Base-by-base conservation (phyloP, 2,888 invertebrate species). In the Drosophila paracracens region DNA sequence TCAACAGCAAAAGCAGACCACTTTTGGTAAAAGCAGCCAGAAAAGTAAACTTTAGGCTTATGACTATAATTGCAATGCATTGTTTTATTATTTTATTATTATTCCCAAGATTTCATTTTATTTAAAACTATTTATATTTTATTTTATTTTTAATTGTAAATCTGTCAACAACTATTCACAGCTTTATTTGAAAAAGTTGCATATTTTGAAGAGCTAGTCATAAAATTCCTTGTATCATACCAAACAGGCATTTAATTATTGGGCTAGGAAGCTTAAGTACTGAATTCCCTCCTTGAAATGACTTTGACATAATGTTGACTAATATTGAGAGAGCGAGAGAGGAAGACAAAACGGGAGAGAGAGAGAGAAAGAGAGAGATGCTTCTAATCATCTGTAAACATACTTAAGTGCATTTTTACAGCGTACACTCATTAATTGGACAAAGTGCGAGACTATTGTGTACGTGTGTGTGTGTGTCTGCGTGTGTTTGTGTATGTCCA, bases 321-420 rank as follows among this genome's bases (percentile, higher is more conserved):
- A 18, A 35, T 46, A 21, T 25, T 46, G 16, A 21, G 7, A 18
- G 21, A 52, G 33, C 13, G 5, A 53, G 35, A 33, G 33, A 52
- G 33, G 7, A 0, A 2, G 35, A 25, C 8, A 53, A 16, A 3
- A 10, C 25, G 33, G 11, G 51, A 4, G n/a, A 52, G 2, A 33
- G 21, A 6, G 33, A 33, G 35, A 16, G 31, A 2, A 21, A 35
- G 6, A 35, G 25, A 21, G 36, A 71, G 38, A 48, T 52, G 56
- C 61, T 62, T 52, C 60, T 70, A 76, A 78, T 80, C 71, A 71
- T 67, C 63, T 71, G 60, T 71, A 78, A 78, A 78, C 80, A 78
- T 38, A 53, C 76, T 75, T 78, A 75, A 80, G 53, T 71, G 63
- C 65, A 67, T 58, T 71, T 62, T 53, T 40, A 36, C 56, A 75